Conservation (phyloP, 2,113 vertebrate species). For the Albula glossodonta region DNA sequence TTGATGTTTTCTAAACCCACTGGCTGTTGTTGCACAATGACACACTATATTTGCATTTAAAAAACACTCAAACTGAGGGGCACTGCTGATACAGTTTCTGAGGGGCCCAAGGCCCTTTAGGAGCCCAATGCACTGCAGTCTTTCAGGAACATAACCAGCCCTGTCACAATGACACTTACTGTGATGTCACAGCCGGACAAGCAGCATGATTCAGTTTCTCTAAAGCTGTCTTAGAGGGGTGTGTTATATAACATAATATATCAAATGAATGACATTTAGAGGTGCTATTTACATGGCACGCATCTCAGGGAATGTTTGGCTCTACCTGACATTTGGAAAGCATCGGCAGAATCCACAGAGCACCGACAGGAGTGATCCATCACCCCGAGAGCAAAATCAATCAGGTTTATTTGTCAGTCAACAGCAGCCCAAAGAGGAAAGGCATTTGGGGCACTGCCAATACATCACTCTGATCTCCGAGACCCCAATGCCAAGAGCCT, state of each 20-base stretch:
- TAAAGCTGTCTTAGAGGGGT: too few relatives aligned
- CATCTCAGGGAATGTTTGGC: slow-evolving; percentile 21
- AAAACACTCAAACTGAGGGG: too few relatives aligned
- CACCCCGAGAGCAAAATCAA: not conserved
- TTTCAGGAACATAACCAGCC: too few relatives aligned
- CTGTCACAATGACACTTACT: too few relatives aligned
- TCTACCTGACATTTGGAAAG: slow-evolving; percentile 21
- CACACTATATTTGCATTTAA: too few relatives aligned
- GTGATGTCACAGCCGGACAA: too few relatives aligned
- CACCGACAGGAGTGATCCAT: not conserved
- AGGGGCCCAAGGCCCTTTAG: too few relatives aligned
- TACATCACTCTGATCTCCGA: not conserved
- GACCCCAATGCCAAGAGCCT: not conserved
- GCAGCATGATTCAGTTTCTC: too few relatives aligned
- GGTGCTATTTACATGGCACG: slow-evolving; percentile 13
- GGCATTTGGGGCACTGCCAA: slow-evolving; percentile 12
- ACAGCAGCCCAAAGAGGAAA: slow-evolving; percentile 1
- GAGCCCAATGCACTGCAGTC: too few relatives aligned
- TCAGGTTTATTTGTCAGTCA: not conserved
- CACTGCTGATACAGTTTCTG: too few relatives aligned
- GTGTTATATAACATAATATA: not conserved
- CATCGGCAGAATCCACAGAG: not conserved
- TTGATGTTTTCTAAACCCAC: too few relatives aligned
- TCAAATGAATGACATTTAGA: slow-evolving; percentile 21
- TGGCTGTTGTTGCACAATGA: too few relatives aligned